Percentiles rank a stretch among this genome's conserved stretches.
Conservation (phyloP, 2,888 invertebrate genomes). For the Macaria liturata region DNA sequence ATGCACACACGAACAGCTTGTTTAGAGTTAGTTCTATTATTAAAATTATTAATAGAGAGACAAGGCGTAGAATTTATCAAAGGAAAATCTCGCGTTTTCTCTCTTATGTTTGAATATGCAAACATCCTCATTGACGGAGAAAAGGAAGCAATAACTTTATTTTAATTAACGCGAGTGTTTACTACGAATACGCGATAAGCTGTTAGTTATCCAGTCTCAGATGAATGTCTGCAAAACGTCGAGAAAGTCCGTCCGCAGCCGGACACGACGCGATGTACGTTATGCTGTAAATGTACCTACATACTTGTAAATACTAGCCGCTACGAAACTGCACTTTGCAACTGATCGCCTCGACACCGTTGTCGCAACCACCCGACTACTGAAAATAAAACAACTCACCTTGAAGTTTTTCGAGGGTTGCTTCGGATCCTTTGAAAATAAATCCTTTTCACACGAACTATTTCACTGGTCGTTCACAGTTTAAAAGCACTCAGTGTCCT, state of each 20-base stretch:
- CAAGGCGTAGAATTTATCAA: no score
- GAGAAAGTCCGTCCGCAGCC: constrained; percentile 60
- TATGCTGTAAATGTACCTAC: constrained; percentile 47
- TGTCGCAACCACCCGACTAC: constrained; percentile 34
- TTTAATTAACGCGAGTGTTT: constrained; percentile 3
- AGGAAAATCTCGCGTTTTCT: no score
- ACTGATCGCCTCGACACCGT: constrained; percentile 53
- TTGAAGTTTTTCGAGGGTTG: constrained; percentile 57
- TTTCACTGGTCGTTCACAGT: constrained; percentile 45
- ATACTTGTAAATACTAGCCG: constrained; percentile 65
- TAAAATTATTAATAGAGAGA: no score
- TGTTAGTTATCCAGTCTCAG: constrained; percentile 38
- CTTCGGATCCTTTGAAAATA: constrained; percentile 47
- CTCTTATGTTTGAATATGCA: no score
- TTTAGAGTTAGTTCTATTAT: neutral
- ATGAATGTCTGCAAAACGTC: constrained; percentile 47
- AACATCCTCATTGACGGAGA: neutral
- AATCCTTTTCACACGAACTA: constrained; percentile 54
- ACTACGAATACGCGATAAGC: constrained; percentile 8
- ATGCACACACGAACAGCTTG: neutral
- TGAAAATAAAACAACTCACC: constrained; percentile 54
- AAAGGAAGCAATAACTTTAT: constrained; percentile 15
- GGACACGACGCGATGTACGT: constrained; percentile 45
- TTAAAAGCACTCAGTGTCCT: constrained; percentile 35
- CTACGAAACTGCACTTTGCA: constrained; percentile 65